Evolutionary conservation across 2,888 invertebrate genomes (phyloP).

Genomic region (Atrina japonica): DNA sequence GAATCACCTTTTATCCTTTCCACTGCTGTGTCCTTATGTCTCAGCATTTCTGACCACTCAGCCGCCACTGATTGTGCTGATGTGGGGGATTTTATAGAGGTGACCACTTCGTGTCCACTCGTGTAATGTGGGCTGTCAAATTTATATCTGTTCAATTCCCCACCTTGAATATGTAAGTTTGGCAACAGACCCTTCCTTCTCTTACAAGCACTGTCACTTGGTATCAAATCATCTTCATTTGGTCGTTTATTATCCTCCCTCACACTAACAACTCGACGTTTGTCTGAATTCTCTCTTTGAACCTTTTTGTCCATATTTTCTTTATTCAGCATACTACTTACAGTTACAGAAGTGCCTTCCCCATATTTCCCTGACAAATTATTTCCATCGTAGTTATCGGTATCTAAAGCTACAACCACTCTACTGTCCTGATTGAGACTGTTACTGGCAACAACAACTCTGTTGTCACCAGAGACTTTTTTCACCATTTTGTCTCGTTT

Average conservation of each 20-base stretch:
- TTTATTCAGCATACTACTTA: neutral
- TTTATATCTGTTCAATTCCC: too few species aligned
- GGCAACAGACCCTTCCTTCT: too few species aligned
- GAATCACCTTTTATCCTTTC: neutral
- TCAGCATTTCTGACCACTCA: constrained; percentile 17
- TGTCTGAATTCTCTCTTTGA: neutral
- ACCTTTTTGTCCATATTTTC: neutral
- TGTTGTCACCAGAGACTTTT: neutral
- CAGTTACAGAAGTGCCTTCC: neutral
- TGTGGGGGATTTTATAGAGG: too few species aligned
- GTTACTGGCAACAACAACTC: neutral
- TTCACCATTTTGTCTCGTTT: too few species aligned
- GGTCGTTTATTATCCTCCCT: neutral
- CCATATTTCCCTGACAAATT: constrained; percentile 5
- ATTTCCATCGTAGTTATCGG: constrained; percentile 5
- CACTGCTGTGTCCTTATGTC: constrained; percentile 1
- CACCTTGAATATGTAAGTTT: too few species aligned
- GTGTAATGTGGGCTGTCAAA: too few species aligned
- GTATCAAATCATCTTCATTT: constrained; percentile 1
- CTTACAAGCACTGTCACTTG: neutral
- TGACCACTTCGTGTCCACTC: too few species aligned
- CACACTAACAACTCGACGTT: neutral
- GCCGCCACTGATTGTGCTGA: neutral
- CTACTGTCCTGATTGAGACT: neutral
- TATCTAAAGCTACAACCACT: constrained; percentile 2